Evolutionary conservation across 2,888 invertebrate genomes (phyloP), one percentile per base, ranked within the genome.

Genomic region (Nebria salina): DNA sequence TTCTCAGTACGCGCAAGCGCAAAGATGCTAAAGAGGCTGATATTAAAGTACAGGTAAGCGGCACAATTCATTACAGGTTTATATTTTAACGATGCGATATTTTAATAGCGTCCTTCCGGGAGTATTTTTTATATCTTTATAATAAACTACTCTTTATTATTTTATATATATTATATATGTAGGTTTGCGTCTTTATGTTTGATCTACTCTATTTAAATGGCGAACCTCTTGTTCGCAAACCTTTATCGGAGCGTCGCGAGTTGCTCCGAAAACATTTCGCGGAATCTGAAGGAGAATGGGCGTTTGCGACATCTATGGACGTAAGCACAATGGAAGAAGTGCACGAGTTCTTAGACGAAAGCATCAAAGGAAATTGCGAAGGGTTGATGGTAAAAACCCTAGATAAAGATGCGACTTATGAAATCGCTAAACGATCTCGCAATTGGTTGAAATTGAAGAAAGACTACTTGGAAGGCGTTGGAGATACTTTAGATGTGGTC

Each of bases 331-430:
- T 95, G 87, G 99, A 99, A 86, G 96, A 97, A 87, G 97, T 99
- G 79, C 95, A 97, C 88, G 94, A 94, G 85, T 98, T 98, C 89
- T 90, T 99, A 78, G 98, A 99, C 79, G 97, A 97, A 86, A 95
- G 98, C 4, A 94, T 99, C 78, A 96, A 96, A 91, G 95, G 95
- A 93, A 85, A 98, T 87, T 99, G 99, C 89, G 99, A 99, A 91
- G 99, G 99, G 0, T 91, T 99, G 81, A 99, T 99, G 99, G 97
- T 99, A 7, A 99, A 99, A 91, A 97, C 98, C 0, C 90, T 99
- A 76, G 92, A 94, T 84, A 93, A 93, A 43, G 94, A 96, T 85
- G 97, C 99, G 0, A 95, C 96, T 0, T 99, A 99, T 89, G 99
- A 99, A 91, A 99, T 99, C 85, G 98, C 99, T 0, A 96, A 98